These are phyloP conservation scores for Pseudorasbora parva DNA, from an alignment of 2,113 vertebrate species.

Conservation along the genomic window DNA sequence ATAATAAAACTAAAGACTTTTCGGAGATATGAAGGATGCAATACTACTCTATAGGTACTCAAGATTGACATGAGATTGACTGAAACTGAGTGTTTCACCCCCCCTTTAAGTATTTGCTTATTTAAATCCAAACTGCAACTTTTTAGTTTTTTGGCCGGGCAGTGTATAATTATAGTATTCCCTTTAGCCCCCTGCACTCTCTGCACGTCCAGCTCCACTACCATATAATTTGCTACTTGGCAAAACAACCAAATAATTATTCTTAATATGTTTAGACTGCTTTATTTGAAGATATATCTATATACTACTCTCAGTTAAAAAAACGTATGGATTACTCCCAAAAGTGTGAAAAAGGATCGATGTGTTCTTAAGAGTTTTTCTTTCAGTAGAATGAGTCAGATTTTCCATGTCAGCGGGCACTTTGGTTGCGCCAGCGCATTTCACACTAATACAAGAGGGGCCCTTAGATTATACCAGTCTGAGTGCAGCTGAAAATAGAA, in stretches of 20 bases:
- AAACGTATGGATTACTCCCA: not conserved
- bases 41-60: no score
- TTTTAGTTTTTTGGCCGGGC: no score
- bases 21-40: no score
- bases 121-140: no score
- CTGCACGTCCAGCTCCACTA: not conserved
- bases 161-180: no score
- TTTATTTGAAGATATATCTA: not conserved
- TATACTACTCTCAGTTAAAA: not conserved
- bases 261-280: not conserved
- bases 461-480: conserved; percentile 50
- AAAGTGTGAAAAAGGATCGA: conserved; percentile 44
- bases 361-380: conserved; percentile 57
- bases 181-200: no score
- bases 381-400: conserved; percentile 73
- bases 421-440: conserved; percentile 59
- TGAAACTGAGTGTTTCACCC: no score
- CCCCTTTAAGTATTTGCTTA: no score
- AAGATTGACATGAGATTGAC: no score
- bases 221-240: not conserved
- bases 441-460: conserved; percentile 58
- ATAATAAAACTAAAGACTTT: no score
- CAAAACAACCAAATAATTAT: not conserved
- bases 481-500: conserved; percentile 58
- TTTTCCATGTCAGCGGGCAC: conserved; percentile 73